These are phyloP conservation scores for Strix uralensis DNA, from an alignment of 2,113 vertebrate species.

Conservation along the genomic window DNA sequence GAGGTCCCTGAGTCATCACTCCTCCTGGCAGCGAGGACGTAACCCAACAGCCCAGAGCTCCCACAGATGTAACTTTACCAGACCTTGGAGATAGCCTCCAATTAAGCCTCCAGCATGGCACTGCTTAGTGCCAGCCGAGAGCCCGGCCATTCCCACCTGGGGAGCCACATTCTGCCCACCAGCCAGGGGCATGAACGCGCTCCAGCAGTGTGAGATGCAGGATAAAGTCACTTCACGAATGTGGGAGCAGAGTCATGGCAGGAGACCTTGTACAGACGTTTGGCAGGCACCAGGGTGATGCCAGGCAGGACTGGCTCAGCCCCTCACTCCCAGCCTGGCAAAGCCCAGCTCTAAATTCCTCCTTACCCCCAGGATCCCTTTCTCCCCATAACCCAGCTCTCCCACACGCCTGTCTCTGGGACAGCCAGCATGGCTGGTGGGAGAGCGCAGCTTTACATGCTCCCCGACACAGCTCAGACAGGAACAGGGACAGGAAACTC, in stretches of 20 bases:
- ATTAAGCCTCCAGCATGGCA: background rate
- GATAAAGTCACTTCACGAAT: background rate
- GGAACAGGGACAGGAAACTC: slow-evolving; percentile 14
- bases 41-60: background rate
- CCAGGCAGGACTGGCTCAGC: background rate
- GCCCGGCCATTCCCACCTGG: background rate
- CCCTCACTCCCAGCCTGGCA: background rate
- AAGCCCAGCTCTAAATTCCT: background rate
- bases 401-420: background rate
- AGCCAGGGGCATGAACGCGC: accelerated
- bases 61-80: background rate
- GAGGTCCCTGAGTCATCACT: background rate
- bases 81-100: background rate
- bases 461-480: background rate
- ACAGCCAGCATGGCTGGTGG: background rate
- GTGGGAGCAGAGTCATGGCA: background rate
- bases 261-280: background rate
- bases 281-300: background rate
- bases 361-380: background rate
- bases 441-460: background rate
- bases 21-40: background rate
- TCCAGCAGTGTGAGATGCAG: background rate
- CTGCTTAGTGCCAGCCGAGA: background rate
- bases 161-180: background rate
- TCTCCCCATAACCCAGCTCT: background rate